These are phyloP conservation scores for Calliopum simillimum DNA, from an alignment of 2,888 invertebrate genomes.

Conservation along the genomic window DNA sequence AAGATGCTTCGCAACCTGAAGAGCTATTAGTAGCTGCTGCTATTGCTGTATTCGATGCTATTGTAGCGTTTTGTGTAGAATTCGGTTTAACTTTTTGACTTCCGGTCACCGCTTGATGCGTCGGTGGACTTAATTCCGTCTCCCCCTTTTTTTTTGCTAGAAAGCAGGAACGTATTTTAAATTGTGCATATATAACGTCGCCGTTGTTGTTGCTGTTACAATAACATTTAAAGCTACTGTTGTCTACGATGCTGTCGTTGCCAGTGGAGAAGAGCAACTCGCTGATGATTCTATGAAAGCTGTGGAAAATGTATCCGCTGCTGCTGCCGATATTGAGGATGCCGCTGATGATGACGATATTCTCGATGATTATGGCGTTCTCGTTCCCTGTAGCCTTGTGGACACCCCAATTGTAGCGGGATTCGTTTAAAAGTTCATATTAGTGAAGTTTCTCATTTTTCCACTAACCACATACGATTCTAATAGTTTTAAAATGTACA, in stretches of 20 bases:
- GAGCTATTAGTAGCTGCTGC: constrained; percentile 22
- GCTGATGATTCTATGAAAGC: constrained; percentile 56
- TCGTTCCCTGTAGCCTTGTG: constrained; percentile 65
- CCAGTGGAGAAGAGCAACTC: constrained; percentile 54
- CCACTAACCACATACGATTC: no score
- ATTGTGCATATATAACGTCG: constrained; percentile 65
- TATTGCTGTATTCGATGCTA: constrained; percentile 40
- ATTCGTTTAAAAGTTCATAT: no score
- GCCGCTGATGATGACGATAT: constrained; percentile 53
- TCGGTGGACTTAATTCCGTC: constrained; percentile 64
- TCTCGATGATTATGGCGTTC: constrained; percentile 59
- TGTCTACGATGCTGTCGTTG: constrained; percentile 38
- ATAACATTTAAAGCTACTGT: constrained; percentile 39
- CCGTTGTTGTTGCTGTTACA: constrained; percentile 55
- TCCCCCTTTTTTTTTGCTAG: constrained; percentile 67
- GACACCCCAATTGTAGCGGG: no score
- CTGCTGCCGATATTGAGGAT: constrained; percentile 38
- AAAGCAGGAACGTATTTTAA: constrained; percentile 62
- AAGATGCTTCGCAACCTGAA: neutral
- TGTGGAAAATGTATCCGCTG: constrained; percentile 53
- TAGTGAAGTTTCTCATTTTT: no score
- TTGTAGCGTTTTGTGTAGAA: constrained; percentile 40
- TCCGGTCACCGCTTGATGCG: constrained; percentile 58
- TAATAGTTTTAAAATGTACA: no score
- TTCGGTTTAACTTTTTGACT: constrained; percentile 52